These are phyloP conservation scores for Cordilura impudica DNA, from an alignment of 2,888 invertebrate species.

Conservation along the genomic window DNA sequence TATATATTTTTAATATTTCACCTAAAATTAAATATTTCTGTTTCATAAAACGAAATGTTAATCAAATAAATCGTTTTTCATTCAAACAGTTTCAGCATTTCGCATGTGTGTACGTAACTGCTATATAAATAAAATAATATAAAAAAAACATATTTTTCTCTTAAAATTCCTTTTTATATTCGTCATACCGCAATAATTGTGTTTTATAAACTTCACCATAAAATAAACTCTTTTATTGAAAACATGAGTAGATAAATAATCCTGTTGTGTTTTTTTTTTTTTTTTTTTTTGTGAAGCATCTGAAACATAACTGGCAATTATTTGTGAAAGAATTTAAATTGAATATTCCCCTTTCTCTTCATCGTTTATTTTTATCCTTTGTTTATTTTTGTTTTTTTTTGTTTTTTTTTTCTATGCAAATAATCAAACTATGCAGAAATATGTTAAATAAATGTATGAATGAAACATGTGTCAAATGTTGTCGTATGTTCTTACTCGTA, in stretches of 20 bases:
- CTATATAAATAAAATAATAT: too few relatives aligned
- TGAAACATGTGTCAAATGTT: neutral
- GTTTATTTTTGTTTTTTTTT: neutral
- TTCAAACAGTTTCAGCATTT: too few relatives aligned
- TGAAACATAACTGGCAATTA: constrained; percentile 29
- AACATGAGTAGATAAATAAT: too few relatives aligned
- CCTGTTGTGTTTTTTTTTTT: neutral
- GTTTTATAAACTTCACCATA: neutral
- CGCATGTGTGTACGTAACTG: too few relatives aligned
- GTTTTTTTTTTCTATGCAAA: neutral
- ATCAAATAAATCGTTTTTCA: too few relatives aligned
- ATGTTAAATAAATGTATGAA: neutral
- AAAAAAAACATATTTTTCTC: too few relatives aligned
- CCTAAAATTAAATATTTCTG: too few relatives aligned
- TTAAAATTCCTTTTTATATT: too few relatives aligned
- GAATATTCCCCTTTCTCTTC: neutral
- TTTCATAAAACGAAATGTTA: too few relatives aligned
- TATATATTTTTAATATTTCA: too few relatives aligned
- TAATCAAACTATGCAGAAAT: neutral
- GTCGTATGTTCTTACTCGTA: too few relatives aligned
- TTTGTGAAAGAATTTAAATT: constrained; percentile 30
- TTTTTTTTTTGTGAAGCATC: constrained; percentile 6
- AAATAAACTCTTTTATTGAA: neutral
- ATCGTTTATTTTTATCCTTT: neutral
- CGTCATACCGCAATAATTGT: neutral